Evolutionary conservation across 2,888 invertebrate species (phyloP).

Genomic region (Trissonchulus latispiculum): DNA sequence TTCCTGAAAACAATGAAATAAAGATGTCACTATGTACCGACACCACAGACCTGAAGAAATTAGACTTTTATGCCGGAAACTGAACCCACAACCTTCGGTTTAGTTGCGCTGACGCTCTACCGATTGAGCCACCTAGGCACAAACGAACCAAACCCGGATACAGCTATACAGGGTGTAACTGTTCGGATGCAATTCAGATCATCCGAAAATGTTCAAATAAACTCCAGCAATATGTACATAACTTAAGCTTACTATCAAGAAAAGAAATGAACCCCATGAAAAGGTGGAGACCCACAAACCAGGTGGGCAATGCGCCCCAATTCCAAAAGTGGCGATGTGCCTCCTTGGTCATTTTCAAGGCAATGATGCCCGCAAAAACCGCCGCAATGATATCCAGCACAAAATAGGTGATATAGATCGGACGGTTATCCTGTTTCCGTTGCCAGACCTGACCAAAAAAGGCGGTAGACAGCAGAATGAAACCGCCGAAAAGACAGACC

Average conservation of each 20-base stretch:
- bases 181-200: too few relatives aligned
- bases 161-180: too few relatives aligned
- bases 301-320: not conserved
- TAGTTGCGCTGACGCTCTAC: too few relatives aligned
- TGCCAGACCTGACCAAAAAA: not conserved
- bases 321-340: not conserved
- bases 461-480: not conserved
- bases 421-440: not conserved
- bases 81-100: too few relatives aligned
- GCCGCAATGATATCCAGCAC: not conserved
- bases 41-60: too few relatives aligned
- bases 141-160: too few relatives aligned
- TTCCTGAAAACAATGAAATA: too few relatives aligned
- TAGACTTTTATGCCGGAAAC: too few relatives aligned
- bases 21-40: too few relatives aligned
- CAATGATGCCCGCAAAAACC: not conserved
- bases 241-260: not conserved
- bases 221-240: too few relatives aligned
- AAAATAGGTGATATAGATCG: not conserved
- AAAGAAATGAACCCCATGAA: not conserved
- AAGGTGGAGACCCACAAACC: not conserved
- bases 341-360: not conserved
- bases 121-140: too few relatives aligned
- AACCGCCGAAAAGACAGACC: not conserved
- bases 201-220: too few relatives aligned